Conservation (phyloP, 2,888 invertebrate species). For the Tenodera sinensis region DNA sequence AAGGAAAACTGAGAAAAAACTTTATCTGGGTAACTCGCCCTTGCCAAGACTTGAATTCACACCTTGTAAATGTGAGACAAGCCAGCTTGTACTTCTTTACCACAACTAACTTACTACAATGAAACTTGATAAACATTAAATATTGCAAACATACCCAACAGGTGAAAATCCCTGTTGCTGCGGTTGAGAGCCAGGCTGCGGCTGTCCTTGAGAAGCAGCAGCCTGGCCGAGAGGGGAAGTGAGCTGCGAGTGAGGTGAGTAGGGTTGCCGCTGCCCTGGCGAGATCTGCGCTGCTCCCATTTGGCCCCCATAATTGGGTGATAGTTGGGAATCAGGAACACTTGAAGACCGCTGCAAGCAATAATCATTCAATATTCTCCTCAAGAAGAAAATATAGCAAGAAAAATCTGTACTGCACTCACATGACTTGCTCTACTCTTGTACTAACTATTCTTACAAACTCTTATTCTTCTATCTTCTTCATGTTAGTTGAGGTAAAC, state of each 20-base stretch:
- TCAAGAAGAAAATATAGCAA: not conserved
- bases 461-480: too few relatives aligned
- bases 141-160: constrained; percentile 20
- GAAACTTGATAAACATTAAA: not conserved
- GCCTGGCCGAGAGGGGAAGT: constrained; percentile 40
- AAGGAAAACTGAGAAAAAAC: too few relatives aligned
- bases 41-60: too few relatives aligned
- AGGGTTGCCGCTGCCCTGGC: constrained; percentile 40
- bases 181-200: not conserved
- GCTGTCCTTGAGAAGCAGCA: not conserved
- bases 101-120: not conserved
- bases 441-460: too few relatives aligned
- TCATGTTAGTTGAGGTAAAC: too few relatives aligned
- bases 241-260: constrained; percentile 49
- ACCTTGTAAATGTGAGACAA: too few relatives aligned
- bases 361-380: not conserved
- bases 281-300: constrained; percentile 42
- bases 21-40: too few relatives aligned
- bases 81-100: too few relatives aligned
- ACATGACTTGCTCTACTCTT: too few relatives aligned
- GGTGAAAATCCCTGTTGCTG: constrained; percentile 32
- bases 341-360: constrained; percentile 46
- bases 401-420: too few relatives aligned
- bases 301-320: constrained; percentile 56
- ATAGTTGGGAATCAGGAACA: constrained; percentile 56